phyloP scores from a whole-genome alignment of 2,113 vertebrate species.

The Dascyllus trimaculatus region DNA sequence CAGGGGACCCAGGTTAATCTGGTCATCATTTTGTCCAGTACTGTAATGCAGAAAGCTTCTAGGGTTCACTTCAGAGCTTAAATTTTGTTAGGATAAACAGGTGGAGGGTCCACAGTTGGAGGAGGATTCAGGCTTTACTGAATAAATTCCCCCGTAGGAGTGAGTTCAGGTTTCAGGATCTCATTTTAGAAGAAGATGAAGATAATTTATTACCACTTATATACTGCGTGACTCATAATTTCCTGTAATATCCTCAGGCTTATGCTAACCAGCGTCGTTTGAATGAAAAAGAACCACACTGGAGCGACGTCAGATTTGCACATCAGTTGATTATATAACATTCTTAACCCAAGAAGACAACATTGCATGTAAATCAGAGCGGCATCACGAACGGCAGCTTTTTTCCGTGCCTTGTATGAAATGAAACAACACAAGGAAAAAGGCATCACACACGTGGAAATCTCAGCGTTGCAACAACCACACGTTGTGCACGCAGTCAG shows the following conservation, averaged over 20 bases:
- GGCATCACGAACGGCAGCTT: slow-evolving; percentile 13
- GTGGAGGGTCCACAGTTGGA: too few relatives aligned
- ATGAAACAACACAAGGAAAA: slow-evolving; percentile 5
- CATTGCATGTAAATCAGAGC: slow-evolving; percentile 17
- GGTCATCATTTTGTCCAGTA: too few relatives aligned
- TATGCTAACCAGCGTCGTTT: background rate
- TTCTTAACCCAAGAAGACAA: slow-evolving; percentile 3
- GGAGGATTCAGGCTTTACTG: too few relatives aligned
- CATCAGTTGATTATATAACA: slow-evolving; percentile 46
- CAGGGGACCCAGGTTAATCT: too few relatives aligned
- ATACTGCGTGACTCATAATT: background rate
- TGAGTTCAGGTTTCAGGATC: too few relatives aligned
- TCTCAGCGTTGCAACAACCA: slow-evolving; percentile 3
- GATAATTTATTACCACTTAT: too few relatives aligned
- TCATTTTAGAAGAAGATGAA: too few relatives aligned
- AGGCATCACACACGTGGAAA: background rate
- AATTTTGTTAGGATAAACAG: too few relatives aligned
- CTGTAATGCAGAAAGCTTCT: too few relatives aligned
- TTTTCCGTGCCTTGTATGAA: background rate
- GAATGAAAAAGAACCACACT: background rate
- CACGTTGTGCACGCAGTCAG: background rate
- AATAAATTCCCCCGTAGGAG: too few relatives aligned
- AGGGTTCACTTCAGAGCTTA: too few relatives aligned
- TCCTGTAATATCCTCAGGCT: background rate
- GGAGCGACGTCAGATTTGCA: slow-evolving; percentile 11